A percentile compares a stretch with the other conserved stretches of the same genome.
These are phyloP conservation scores for Neosalanx taihuensis DNA, from an alignment of 2,797 vertebrate genomes.

Conservation along the genomic window DNA sequence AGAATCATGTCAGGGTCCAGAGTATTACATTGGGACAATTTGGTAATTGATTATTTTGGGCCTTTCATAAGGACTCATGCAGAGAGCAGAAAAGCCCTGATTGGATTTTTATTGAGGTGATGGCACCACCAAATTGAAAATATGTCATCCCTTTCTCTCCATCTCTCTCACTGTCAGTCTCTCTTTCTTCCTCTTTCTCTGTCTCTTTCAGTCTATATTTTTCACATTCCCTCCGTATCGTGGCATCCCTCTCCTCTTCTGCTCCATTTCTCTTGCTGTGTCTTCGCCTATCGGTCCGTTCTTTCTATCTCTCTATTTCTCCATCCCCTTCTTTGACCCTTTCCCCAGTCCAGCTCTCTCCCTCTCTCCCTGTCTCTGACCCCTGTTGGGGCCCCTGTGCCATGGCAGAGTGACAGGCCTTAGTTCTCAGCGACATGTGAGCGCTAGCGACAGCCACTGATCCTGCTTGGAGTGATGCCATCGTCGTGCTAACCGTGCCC, in stretches of 20 bases:
- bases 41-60: slow-evolving; percentile 9
- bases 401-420: slow-evolving; percentile 52
- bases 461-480: slow-evolving; percentile 58
- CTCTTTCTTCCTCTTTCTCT: background rate
- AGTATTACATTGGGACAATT: background rate
- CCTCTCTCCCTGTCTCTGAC: slow-evolving; percentile 10
- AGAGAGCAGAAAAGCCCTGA: slow-evolving; percentile 16
- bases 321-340: background rate
- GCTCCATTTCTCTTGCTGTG: background rate
- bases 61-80: slow-evolving; percentile 10
- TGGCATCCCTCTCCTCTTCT: background rate
- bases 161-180: slow-evolving; percentile 20
- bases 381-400: slow-evolving; percentile 47
- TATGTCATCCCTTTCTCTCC: background rate
- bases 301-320: background rate
- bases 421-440: slow-evolving; percentile 53
- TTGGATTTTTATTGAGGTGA: slow-evolving; percentile 21
- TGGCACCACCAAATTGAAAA: slow-evolving; percentile 20
- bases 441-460: slow-evolving; percentile 54
- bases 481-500: slow-evolving; percentile 47
- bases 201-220: no score
- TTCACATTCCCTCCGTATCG: no score
- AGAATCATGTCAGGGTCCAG: background rate
- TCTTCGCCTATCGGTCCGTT: slow-evolving; percentile 26
- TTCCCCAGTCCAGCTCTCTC: background rate